Percentiles rank a stretch among this genome's conserved stretches.
phyloP scores from a whole-genome alignment of 1,140 invertebrate species.

The Akabosia matsudoensis region DNA sequence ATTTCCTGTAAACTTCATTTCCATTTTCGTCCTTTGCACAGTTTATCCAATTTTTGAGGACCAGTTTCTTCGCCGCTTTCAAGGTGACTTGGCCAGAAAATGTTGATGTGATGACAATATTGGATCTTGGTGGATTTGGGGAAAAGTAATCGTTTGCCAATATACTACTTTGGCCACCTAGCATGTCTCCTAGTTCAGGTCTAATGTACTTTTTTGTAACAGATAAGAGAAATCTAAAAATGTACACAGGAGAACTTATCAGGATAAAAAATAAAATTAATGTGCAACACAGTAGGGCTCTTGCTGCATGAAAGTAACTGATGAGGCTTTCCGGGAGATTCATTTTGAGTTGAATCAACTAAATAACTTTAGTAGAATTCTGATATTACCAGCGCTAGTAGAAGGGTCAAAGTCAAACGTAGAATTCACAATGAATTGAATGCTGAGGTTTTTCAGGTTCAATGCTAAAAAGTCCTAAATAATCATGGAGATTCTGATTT shows the following conservation, averaged over 20 bases:
- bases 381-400: no score
- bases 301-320: no score
- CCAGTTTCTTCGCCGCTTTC: not conserved
- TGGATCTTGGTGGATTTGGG: not conserved
- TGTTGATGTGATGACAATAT: not conserved
- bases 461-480: no score
- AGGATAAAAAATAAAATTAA: no score
- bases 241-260: not conserved
- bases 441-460: no score
- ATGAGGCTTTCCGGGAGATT: no score
- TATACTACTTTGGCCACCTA: not conserved
- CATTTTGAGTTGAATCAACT: no score
- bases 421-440: no score
- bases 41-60: not conserved
- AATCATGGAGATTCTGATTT: no score
- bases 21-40: not conserved
- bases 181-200: not conserved
- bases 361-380: no score
- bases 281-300: no score
- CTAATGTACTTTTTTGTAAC: not conserved
- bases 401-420: no score
- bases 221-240: not conserved
- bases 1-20: not conserved
- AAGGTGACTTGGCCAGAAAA: not conserved
- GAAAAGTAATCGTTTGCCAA: not conserved